Conservation (phyloP, 2,888 invertebrate genomes). For the Plagodis pulveraria region DNA sequence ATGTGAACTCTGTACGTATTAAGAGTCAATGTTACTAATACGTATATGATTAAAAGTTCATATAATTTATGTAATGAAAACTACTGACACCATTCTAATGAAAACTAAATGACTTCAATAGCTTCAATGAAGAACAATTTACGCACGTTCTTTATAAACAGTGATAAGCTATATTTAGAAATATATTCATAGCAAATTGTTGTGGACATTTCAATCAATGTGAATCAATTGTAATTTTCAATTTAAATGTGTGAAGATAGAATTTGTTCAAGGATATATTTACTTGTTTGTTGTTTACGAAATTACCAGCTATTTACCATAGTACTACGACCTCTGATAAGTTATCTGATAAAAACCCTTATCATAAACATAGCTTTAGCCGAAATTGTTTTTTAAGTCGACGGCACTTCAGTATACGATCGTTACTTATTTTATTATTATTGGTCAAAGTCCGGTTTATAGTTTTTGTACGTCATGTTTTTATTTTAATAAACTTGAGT, state of each 20-base stretch:
- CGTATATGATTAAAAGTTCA: conserved; percentile 1
- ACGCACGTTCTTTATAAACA: conserved; percentile 10
- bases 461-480: no score
- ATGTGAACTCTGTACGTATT: not conserved
- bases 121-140: conserved; percentile 21
- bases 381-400: no score
- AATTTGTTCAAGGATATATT: no score
- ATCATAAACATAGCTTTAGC: not conserved
- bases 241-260: no score
- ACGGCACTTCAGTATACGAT: no score
- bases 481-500: no score
- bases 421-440: no score
- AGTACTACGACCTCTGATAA: not conserved
- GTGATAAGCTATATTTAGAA: conserved; percentile 11
- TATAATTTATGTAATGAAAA: conserved; percentile 17
- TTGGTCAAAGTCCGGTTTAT: no score
- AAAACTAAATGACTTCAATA: conserved; percentile 18
- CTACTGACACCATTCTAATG: conserved; percentile 10
- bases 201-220: no score
- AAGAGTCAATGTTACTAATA: not conserved
- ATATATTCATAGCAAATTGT: conserved; percentile 11
- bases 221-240: no score
- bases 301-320: not conserved
- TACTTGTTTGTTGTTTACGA: no score
- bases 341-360: not conserved